Evolutionary conservation across 2,113 vertebrate species (phyloP), one percentile per base, ranked within the genome.

Genomic region (Verasper variegatus): DNA sequence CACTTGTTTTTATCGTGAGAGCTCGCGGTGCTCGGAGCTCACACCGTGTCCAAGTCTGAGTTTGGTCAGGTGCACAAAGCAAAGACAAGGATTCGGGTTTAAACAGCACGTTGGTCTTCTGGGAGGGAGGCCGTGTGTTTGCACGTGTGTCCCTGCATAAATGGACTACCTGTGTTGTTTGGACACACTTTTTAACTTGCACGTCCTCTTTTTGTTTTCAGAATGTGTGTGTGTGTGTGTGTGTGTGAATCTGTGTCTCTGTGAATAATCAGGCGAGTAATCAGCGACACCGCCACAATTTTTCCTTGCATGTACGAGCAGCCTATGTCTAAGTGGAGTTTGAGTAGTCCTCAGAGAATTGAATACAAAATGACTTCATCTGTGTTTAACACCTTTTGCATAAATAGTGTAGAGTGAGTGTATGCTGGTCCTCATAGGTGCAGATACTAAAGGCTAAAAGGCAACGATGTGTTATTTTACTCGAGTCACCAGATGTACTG

Each of bases 61-160:
- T 78, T 60, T 58, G 57, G 42, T 52, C 54, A 60, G 37, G 17
- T 72, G 55, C 10, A 18, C 51, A 56, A 47, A 23, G 21, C 26
- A 69, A 42, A 63, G 26, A 27, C 17, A 2, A 2, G 15, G 3
- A 49, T 66, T 6, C 26, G 13, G 54, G 10, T 71, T 61, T 13
- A 70, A 59, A 64, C 21, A 64, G 20, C 15, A 40, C 40, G 51
- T 15, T 45, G 55, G 31, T 42, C 13, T 12, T 62, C 47, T 11
- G 24, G 24, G 47, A 21, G 24, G 24, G 47, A 18, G 11, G 5
- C 17, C 21, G 24, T 60, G 45, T 57, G 2, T 56, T 5, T 49
- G 26, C 26, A 27, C 61, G 2, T 57, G 23, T 68, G 27, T 45
- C 1, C 56, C 13, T 42, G 40, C 27, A 70, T 51, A 26, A 57